Evolutionary conservation across 1,140 invertebrate species (phyloP).

Genomic region (Steinernema khuongi): DNA sequence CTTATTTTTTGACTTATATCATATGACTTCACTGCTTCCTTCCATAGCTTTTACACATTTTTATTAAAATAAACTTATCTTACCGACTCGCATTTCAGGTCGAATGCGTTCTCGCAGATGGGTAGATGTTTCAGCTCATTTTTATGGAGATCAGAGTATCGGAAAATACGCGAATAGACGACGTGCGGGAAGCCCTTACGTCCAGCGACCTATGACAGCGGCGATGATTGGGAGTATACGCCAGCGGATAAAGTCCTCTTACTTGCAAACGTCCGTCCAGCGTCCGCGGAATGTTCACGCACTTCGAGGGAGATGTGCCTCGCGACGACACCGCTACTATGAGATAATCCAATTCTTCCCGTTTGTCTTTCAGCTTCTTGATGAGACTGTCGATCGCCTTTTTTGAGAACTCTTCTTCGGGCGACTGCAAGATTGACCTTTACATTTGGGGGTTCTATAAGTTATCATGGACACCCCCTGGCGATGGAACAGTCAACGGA

Average conservation of each 20-base stretch:
- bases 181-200: slow-evolving; percentile 99
- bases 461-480: too few relatives aligned
- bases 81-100: slow-evolving; percentile 62
- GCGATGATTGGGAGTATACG: background rate
- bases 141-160: slow-evolving; percentile 97
- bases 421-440: background rate
- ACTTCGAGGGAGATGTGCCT: slow-evolving; percentile 92
- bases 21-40: background rate
- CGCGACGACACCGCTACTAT: slow-evolving; percentile 96
- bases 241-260: slow-evolving; percentile 33
- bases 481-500: too few relatives aligned
- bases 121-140: slow-evolving; percentile 97
- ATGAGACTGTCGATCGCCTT: slow-evolving; percentile 59
- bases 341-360: slow-evolving; percentile 91
- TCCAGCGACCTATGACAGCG: slow-evolving; percentile 73
- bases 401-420: background rate
- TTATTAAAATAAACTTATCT: background rate
- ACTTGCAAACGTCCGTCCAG: slow-evolving; percentile 92
- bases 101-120: slow-evolving; percentile 75
- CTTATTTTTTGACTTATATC: too few relatives aligned
- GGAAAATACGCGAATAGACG: slow-evolving; percentile 95
- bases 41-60: background rate
- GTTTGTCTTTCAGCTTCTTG: slow-evolving; percentile 70
- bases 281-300: slow-evolving; percentile 97
- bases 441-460: too few relatives aligned